Percentiles rank a stretch among this genome's conserved stretches.
Evolutionary conservation across 2,888 invertebrate genomes (phyloP).

Genomic region (Sinelater perroti): DNA sequence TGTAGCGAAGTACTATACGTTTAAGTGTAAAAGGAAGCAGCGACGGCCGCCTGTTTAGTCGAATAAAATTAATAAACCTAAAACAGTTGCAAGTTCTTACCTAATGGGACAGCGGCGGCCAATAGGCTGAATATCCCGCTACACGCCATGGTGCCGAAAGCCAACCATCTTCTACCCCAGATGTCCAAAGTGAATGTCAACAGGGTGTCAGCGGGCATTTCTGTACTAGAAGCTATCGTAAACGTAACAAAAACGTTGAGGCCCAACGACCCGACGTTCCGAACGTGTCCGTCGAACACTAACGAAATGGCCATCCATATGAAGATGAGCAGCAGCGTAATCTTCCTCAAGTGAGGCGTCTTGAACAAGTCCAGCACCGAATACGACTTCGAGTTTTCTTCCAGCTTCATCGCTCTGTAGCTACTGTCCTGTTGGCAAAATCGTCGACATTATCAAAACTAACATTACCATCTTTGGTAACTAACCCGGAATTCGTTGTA

Average conservation of each 20-base stretch:
- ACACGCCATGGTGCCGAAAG: slow-evolving; percentile 81
- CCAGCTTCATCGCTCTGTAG: slow-evolving; percentile 73
- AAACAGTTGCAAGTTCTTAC: slow-evolving; percentile 58
- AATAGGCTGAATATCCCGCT: slow-evolving; percentile 83
- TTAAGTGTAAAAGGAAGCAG: too few relatives aligned
- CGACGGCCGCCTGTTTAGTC: not conserved
- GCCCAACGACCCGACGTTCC: slow-evolving; percentile 86
- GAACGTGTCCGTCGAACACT: slow-evolving; percentile 88
- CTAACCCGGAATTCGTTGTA: slow-evolving; percentile 78
- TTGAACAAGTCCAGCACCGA: slow-evolving; percentile 84
- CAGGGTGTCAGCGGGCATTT: slow-evolving; percentile 85
- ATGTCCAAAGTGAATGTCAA: slow-evolving; percentile 79
- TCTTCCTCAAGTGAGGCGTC: slow-evolving; percentile 78
- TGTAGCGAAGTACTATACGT: slow-evolving; percentile 22
- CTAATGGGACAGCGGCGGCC: slow-evolving; percentile 77
- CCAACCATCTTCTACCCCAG: slow-evolving; percentile 87
- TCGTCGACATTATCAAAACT: not conserved
- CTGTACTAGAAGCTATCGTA: slow-evolving; percentile 83
- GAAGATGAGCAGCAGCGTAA: slow-evolving; percentile 79
- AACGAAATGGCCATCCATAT: slow-evolving; percentile 92
- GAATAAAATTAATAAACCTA: not conserved
- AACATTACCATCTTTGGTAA: slow-evolving; percentile 28
- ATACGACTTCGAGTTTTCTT: slow-evolving; percentile 74
- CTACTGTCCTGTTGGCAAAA: slow-evolving; percentile 67
- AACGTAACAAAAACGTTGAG: slow-evolving; percentile 86